Evolutionary conservation across 2,797 vertebrate species (phyloP).

Genomic region (Okamejei kenojei): DNA sequence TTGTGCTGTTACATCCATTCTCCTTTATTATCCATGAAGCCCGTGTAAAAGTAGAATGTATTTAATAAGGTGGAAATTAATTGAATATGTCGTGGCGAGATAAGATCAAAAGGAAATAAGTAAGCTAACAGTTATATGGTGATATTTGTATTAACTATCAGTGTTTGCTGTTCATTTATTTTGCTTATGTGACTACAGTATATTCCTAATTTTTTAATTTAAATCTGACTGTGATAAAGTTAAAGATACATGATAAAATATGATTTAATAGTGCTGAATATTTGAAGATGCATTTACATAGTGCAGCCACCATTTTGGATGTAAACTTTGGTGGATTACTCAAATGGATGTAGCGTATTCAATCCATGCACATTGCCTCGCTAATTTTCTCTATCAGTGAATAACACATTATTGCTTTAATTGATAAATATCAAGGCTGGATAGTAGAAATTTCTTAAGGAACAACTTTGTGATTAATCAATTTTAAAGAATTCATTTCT

Average conservation of each 20-base stretch:
- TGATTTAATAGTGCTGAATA: not conserved
- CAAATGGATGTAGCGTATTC: not conserved
- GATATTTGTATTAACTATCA: not conserved
- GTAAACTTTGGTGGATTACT: not conserved
- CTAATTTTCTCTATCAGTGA: not conserved
- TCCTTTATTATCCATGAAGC: not conserved
- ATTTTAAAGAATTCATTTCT: not conserved
- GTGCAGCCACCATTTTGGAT: not conserved
- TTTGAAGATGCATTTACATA: not conserved
- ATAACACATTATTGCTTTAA: not conserved
- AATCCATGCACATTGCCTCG: not conserved
- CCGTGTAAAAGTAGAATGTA: not conserved
- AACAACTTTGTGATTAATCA: not conserved
- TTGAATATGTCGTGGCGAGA: not conserved
- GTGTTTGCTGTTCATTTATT: not conserved
- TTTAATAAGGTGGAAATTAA: conserved; percentile 2
- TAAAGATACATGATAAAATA: not conserved
- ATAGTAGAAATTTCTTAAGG: not conserved
- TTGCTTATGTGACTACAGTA: not conserved
- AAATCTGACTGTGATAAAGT: not conserved
- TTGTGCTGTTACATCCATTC: not conserved
- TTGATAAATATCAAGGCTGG: not conserved
- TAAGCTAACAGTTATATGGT: not conserved
- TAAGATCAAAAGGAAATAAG: not conserved
- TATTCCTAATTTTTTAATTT: not conserved